Evolutionary conservation across 2,797 vertebrate genomes (phyloP).

Genomic region (Squalus acanthias): DNA sequence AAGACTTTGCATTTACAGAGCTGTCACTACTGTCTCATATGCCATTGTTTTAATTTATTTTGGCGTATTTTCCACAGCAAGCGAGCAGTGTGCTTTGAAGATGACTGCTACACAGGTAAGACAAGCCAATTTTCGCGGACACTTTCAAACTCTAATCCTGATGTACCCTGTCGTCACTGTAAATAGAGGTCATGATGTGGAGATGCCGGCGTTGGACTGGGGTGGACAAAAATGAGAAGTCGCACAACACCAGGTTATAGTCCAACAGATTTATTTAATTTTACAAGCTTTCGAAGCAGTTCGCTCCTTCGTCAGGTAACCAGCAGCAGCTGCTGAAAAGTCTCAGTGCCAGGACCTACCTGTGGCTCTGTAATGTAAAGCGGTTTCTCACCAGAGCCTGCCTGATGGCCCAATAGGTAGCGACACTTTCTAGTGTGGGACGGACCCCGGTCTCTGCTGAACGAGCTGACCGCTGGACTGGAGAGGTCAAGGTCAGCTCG

Average conservation of each 20-base stretch:
- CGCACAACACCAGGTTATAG: no score
- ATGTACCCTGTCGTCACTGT: not conserved
- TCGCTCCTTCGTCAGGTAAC: no score
- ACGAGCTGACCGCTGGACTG: not conserved
- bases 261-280: no score
- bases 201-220: no score
- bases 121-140: not conserved
- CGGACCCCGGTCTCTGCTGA: not conserved
- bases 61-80: slow-evolving; percentile 41
- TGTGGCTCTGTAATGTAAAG: slow-evolving; percentile 43
- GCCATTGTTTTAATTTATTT: slow-evolving; percentile 27
- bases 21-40: not conserved
- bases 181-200: no score
- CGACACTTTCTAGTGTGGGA: not conserved
- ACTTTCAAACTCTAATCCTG: not conserved
- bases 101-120: slow-evolving; percentile 46
- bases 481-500: not conserved
- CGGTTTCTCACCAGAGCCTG: slow-evolving; percentile 44
- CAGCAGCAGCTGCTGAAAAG: slow-evolving; percentile 35
- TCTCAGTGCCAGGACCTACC: slow-evolving; percentile 43
- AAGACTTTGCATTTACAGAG: not conserved
- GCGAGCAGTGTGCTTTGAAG: slow-evolving; percentile 45
- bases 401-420: slow-evolving; percentile 32
- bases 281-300: no score
- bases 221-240: no score